Base-by-base conservation (phyloP, 1,140 invertebrate genomes). In the Neoseiulus cucumeris region DNA sequence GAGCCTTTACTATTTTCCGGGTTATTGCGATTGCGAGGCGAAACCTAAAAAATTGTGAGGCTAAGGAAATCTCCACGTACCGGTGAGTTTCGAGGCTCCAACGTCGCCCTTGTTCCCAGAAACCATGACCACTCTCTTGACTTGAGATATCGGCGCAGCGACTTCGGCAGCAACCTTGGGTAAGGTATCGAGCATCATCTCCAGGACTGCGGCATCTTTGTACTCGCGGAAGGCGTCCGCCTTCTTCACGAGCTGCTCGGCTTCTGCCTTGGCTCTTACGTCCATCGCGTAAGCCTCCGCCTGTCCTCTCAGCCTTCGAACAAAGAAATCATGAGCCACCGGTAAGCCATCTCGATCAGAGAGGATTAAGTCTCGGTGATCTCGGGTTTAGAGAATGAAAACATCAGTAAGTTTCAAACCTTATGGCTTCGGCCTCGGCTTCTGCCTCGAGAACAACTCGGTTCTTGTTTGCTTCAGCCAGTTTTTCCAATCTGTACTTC, bases 211-310 rank as follows among this genome's bases (percentile, higher is more conserved):
- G 55, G 93, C 92, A 68, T 89, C 89, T 69, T 91, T 88, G 73
- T 95, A 98, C 73, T 94, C 89, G 73, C 87, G 89, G 83, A 86
- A 96, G 22, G 93, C 92, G 71, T 93, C 90, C 9, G 91, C 93
- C 74, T 97, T 97, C 76, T 91, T 91, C 0, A 86, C 83, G 87
- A 96, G 93, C 78, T 93, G 91, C 77, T 92, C 89, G 5, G 91
- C 90, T 73, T 97, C 92, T 7, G 92, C 92, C 70, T 85, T 88
- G 0, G 91, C 92, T 75, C 91, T 92, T 1, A 88, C 90, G 71
- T 90, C 84, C 72, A 96, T 88, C 25, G 91, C 89, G 76, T 82
- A 93, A 0, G 93, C 91, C 76, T 95, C 89, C 7, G 92, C 92
- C 75, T 92, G 88, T 9, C 87, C 87, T 65, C 82, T 72, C 66